Evolutionary conservation across 2,888 invertebrate genomes (phyloP).

Genomic region (Orthonevra nobilis): DNA sequence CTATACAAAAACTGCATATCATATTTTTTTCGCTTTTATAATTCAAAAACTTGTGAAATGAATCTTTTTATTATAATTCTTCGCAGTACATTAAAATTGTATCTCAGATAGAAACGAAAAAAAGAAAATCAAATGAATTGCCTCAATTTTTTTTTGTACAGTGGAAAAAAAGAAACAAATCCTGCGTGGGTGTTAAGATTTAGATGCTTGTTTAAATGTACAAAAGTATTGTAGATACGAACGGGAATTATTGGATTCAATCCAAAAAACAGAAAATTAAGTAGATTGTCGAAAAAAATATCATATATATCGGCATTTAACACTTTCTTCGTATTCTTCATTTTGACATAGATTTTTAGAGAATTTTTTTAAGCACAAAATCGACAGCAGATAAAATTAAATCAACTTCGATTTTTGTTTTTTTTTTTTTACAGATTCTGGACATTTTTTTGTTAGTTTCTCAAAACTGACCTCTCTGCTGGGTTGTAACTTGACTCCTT

Average conservation of each 20-base stretch:
- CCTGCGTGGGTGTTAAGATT: conserved; percentile 47
- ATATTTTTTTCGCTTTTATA: too few species aligned
- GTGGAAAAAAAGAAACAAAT: conserved; percentile 3
- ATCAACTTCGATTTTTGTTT: background rate
- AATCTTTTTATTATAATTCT: conserved; percentile 1
- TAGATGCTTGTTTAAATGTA: too few species aligned
- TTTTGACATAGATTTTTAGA: background rate
- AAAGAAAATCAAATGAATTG: conserved; percentile 6
- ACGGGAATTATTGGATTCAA: conserved; percentile 44
- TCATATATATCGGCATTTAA: conserved; percentile 43
- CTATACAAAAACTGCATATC: too few species aligned
- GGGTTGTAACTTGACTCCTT: conserved; percentile 87
- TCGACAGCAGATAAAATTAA: too few species aligned
- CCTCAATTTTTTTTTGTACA: background rate
- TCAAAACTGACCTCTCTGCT: conserved; percentile 86
- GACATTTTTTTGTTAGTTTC: background rate
- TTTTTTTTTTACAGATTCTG: too few species aligned
- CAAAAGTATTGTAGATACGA: conserved; percentile 28
- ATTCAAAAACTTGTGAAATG: conserved; percentile 41
- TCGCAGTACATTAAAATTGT: conserved; percentile 20
- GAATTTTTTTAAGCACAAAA: too few species aligned
- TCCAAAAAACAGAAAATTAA: conserved; percentile 56
- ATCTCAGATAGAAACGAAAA: too few species aligned
- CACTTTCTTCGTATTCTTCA: background rate
- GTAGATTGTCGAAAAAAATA: conserved; percentile 32